Conservation (phyloP, 2,888 invertebrate genomes). For the Prenolepis imparis region DNA sequence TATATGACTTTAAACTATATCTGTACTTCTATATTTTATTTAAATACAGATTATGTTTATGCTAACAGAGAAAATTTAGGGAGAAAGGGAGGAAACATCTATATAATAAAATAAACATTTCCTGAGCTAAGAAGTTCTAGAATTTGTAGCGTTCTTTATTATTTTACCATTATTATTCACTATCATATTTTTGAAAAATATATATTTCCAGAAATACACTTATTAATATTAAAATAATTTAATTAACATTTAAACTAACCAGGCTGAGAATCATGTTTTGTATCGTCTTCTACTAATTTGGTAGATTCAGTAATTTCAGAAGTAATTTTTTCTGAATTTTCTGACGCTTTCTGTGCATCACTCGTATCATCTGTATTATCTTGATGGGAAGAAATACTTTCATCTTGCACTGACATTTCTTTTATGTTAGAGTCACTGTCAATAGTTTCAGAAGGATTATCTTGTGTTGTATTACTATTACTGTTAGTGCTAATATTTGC, state of each 20-base stretch:
- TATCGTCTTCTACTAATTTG: neutral
- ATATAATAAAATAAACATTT: neutral
- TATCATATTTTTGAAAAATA: neutral
- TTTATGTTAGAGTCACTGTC: constrained; percentile 24
- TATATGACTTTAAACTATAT: neutral
- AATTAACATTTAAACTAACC: neutral
- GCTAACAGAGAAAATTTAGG: neutral
- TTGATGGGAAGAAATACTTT: constrained; percentile 21
- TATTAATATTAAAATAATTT: constrained; percentile 1
- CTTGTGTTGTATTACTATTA: constrained; percentile 14
- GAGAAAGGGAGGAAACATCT: neutral
- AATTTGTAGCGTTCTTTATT: neutral
- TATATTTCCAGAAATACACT: neutral
- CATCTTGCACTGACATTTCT: constrained; percentile 25
- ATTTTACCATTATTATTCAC: neutral
- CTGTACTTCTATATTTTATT: neutral
- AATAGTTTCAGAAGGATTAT: constrained; percentile 8
- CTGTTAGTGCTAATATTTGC: constrained; percentile 29
- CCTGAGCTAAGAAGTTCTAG: neutral
- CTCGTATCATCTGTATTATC: constrained; percentile 5
- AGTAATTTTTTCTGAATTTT: neutral
- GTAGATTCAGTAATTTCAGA: constrained; percentile 4
- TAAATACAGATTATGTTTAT: neutral
- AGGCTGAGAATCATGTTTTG: neutral
- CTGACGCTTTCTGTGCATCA: neutral